These are phyloP conservation scores for Trichonephila clavata DNA, from an alignment of 1,140 invertebrate genomes.

Conservation along the genomic window DNA sequence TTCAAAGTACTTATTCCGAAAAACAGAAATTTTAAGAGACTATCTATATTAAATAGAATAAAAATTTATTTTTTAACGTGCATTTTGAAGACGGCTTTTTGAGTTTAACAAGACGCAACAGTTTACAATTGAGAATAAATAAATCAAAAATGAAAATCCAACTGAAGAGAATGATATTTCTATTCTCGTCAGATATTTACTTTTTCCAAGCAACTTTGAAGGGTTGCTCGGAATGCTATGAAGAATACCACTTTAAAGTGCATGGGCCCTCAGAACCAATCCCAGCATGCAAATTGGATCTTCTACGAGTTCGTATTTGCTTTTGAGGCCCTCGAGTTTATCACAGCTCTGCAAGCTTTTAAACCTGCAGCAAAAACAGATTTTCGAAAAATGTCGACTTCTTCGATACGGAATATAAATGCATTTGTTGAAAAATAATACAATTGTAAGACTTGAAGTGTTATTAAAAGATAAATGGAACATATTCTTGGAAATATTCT, in stretches of 20 bases:
- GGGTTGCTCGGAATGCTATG: background rate
- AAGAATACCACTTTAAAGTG: slow-evolving; percentile 15
- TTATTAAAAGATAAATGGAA: too few relatives aligned
- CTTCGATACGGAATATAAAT: background rate
- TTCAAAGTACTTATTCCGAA: background rate
- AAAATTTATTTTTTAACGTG: background rate
- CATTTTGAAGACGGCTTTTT: background rate
- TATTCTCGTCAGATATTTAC: slow-evolving; percentile 15
- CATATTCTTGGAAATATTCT: too few relatives aligned
- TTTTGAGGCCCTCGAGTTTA: background rate
- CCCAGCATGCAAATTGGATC: slow-evolving; percentile 25
- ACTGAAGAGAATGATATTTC: background rate
- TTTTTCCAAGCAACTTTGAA: background rate
- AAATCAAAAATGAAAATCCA: background rate
- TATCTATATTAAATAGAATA: background rate
- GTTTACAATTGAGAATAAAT: background rate
- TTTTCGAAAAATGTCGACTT: background rate
- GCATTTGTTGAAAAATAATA: background rate
- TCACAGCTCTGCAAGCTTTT: background rate
- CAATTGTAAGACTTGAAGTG: background rate
- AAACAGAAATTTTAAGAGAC: background rate
- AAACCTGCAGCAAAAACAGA: background rate
- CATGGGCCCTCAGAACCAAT: background rate
- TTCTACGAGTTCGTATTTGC: slow-evolving; percentile 7
- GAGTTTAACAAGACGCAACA: background rate